phyloP scores from a whole-genome alignment of 2,797 vertebrate species.

The Decapterus maruadsi region DNA sequence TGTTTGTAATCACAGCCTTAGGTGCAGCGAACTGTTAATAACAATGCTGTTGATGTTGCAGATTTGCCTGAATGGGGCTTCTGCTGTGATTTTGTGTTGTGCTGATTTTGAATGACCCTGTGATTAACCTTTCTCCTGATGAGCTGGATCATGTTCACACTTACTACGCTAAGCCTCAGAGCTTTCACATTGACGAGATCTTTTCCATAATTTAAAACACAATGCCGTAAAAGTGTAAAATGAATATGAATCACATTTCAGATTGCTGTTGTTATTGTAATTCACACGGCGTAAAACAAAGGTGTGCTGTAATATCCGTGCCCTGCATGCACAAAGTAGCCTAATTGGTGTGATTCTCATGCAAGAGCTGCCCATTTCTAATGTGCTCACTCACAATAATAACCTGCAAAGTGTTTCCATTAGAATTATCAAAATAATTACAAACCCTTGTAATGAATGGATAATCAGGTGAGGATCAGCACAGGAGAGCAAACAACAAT shows the following conservation, averaged over 20 bases:
- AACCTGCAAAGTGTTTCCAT: constrained; percentile 10
- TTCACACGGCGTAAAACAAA: not conserved
- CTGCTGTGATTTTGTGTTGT: not conserved
- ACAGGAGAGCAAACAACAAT: not conserved
- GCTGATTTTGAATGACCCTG: constrained; percentile 22
- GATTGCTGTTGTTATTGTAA: not conserved
- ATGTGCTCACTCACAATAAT: not conserved
- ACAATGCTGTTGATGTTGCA: constrained; percentile 14
- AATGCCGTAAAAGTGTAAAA: not conserved
- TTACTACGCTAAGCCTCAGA: not conserved
- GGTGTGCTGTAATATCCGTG: not conserved
- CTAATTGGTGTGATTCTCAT: not conserved
- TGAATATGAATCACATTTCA: not conserved
- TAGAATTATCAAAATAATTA: constrained; percentile 24
- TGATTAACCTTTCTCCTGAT: constrained; percentile 10
- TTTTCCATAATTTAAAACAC: not conserved
- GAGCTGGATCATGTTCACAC: not conserved
- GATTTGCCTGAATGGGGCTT: constrained; percentile 10
- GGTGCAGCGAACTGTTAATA: not conserved
- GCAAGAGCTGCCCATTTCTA: not conserved
- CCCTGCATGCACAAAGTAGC: not conserved
- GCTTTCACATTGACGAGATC: not conserved
- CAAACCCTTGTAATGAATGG: constrained; percentile 11
- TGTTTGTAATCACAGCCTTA: constrained; percentile 23
- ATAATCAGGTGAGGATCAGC: constrained; percentile 5